Conservation (phyloP, 2,113 vertebrate species). For the Porphyrio hochstetteri region DNA sequence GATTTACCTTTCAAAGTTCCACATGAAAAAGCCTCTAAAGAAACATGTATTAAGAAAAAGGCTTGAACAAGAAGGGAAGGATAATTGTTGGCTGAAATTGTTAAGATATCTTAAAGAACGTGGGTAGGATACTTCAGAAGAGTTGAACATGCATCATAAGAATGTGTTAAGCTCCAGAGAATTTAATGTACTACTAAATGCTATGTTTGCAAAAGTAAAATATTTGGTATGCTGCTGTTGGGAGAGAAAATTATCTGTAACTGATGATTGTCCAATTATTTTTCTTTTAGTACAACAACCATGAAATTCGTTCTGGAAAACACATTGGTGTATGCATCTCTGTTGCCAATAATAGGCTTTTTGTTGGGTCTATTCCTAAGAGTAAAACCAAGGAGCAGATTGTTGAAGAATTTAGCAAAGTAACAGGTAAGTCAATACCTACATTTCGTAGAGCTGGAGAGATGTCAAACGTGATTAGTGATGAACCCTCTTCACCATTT, state of each 20-base stretch:
- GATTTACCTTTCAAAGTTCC: neutral
- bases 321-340: constrained; percentile 99
- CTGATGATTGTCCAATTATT: neutral
- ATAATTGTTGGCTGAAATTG: neutral
- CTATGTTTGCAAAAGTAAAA: neutral
- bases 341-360: constrained; percentile 98
- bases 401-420: constrained; percentile 97
- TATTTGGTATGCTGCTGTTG: neutral
- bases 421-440: constrained; percentile 86
- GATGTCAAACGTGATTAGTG: neutral
- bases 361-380: constrained; percentile 99
- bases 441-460: neutral
- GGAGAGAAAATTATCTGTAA: neutral
- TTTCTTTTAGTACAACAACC: constrained; percentile 91
- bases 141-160: neutral
- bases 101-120: neutral
- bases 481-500: neutral
- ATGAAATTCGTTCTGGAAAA: constrained; percentile 97
- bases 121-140: neutral
- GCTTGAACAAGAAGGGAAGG: neutral
- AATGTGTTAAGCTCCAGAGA: neutral
- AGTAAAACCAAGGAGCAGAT: constrained; percentile 99
- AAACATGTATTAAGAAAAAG: neutral
- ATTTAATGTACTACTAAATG: neutral
- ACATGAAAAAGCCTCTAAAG: neutral